phyloP scores from a whole-genome alignment of 2,888 invertebrate genomes.

The Formica aserva region DNA sequence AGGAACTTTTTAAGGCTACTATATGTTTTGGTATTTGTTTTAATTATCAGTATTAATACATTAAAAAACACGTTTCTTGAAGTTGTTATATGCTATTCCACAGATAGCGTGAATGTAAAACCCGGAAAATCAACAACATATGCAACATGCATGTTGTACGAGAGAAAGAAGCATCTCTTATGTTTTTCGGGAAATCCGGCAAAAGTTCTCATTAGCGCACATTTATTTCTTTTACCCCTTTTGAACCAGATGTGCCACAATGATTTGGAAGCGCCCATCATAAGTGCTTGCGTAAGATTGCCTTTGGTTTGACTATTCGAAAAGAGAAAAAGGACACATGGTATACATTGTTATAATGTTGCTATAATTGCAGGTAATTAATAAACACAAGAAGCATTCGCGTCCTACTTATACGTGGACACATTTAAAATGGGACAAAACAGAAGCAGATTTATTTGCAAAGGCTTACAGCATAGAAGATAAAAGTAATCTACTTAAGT shows the following conservation, averaged over 20 bases:
- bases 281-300: background rate
- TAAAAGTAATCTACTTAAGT: background rate
- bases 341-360: background rate
- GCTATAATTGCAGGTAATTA: background rate
- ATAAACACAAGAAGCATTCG: background rate
- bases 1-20: background rate
- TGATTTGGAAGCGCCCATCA: background rate
- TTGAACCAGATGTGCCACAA: background rate
- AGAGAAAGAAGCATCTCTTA: background rate
- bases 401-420: background rate
- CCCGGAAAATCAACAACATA: slow-evolving; percentile 12
- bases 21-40: background rate
- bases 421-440: background rate
- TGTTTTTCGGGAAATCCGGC: slow-evolving; percentile 1
- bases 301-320: background rate
- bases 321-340: background rate
- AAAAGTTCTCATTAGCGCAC: background rate
- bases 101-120: slow-evolving; percentile 2
- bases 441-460: background rate
- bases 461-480: background rate
- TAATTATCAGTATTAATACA: background rate
- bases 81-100: background rate
- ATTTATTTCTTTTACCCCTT: slow-evolving; percentile 1
- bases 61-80: background rate
- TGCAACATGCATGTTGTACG: background rate